Base-by-base conservation (phyloP, 2,888 invertebrate genomes). In the Ctenicera cuprea region DNA sequence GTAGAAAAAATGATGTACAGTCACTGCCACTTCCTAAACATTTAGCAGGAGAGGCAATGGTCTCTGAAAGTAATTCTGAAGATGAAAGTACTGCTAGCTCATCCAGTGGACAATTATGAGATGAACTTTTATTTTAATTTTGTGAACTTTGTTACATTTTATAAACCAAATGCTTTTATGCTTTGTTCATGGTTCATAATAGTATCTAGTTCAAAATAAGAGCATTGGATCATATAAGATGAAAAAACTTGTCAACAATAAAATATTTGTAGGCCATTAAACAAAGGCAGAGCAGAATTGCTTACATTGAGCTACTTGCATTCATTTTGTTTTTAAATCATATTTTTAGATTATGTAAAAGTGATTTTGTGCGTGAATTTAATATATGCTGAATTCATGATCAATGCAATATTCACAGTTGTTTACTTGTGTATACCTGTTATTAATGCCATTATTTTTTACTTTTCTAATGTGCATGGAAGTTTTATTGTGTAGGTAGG, bases 1-100 rank as follows among this genome's bases (percentile, higher is more conserved):
- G 85, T 54, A 80, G 84, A 38, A 82, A 82, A 68, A 81, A 82
- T 64, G 82, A 80, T 26, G 79, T 79, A 70, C 81, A 82, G 73
- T 80, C 85, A 57, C 72, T 85, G 72, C 87, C 87, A 2, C 83
- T 83, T 57, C 92, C 92, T 14, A 92, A 92, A 83, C 92, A 92
- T 81, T 90, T 92, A 75, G 92, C 92, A 45, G 92, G 92, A 5
- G 92, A 92, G 83, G 91, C 92, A 52, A 92, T 92, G 90, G 90
- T 91, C 37, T 91, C 91, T n/a, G 92, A 90, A 73, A 89, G 89
- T 73, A 90, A 90, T 78, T 90, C 90, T 0, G 90, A 91, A 80
- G 90, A 90, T 77, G 90, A 90, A 80, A 89, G 89, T 77, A 89
- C 86, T 69, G 85, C 89, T 48, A 86, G 86, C 75, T 89, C 88